Conservation (phyloP, 1,140 invertebrate genomes). For the Galleria mellonella region DNA sequence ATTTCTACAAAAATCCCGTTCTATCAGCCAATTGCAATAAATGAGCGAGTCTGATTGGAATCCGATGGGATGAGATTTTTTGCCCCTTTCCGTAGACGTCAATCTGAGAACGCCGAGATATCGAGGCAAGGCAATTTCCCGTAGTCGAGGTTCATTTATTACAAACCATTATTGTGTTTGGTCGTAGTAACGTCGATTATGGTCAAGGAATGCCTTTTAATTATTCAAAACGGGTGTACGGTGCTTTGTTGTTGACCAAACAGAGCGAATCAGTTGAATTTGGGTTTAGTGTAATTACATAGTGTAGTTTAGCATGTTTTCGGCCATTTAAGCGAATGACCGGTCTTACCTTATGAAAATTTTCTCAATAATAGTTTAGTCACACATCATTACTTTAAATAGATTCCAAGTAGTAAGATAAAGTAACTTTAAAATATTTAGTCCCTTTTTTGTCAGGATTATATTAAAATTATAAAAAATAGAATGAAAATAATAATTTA, state of each 20-base stretch:
- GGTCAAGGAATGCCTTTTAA: neutral
- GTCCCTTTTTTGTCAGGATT: too few relatives aligned
- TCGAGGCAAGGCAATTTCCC: conserved; percentile 20
- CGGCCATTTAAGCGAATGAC: too few relatives aligned
- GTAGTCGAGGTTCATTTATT: conserved; percentile 20
- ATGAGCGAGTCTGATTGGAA: conserved; percentile 39
- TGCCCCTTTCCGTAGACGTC: conserved; percentile 16
- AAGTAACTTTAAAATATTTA: too few relatives aligned
- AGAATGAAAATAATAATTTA: too few relatives aligned
- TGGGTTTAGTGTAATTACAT: too few relatives aligned
- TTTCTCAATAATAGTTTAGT: too few relatives aligned
- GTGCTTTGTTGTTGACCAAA: neutral
- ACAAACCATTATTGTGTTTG: conserved; percentile 26
- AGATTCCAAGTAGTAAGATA: too few relatives aligned
- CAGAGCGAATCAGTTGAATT: too few relatives aligned
- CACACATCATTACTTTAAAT: too few relatives aligned
- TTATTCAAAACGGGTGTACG: neutral
- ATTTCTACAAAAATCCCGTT: conserved; percentile 26
- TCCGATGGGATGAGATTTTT: conserved; percentile 32
- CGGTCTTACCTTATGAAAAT: too few relatives aligned
- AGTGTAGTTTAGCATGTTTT: too few relatives aligned
- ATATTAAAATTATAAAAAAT: too few relatives aligned
- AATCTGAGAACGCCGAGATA: conserved; percentile 19
- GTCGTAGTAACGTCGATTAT: conserved; percentile 6
- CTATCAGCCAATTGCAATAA: conserved; percentile 37